These are phyloP conservation scores for Melitaea athalia DNA, from an alignment of 2,888 invertebrate species.

Conservation along the genomic window DNA sequence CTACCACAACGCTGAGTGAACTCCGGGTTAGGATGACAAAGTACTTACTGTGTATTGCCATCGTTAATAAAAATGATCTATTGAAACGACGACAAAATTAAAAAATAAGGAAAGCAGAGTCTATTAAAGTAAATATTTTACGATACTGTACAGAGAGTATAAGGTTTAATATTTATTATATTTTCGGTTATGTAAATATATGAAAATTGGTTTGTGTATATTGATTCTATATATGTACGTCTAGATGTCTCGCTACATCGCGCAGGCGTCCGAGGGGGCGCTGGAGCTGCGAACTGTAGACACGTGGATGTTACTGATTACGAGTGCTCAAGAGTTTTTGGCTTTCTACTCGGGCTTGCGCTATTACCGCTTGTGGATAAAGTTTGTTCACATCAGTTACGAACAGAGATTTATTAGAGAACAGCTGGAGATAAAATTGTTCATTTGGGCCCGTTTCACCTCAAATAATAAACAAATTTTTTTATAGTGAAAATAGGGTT, in stretches of 20 bases:
- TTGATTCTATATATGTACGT: slow-evolving; percentile 24
- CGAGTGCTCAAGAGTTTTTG: background rate
- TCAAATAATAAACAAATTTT: no score
- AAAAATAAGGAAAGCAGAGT: slow-evolving; percentile 50
- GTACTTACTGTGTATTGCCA: background rate
- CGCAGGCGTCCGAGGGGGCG: background rate
- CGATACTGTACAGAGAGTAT: slow-evolving; percentile 73
- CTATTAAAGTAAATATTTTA: slow-evolving; percentile 56
- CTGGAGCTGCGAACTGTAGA: background rate
- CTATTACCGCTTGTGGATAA: no score
- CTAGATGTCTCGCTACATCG: slow-evolving; percentile 21
- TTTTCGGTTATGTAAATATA: slow-evolving; percentile 63
- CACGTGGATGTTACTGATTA: background rate
- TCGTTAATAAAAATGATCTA: background rate
- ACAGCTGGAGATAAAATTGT: no score
- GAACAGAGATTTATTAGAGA: no score
- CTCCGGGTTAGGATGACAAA: slow-evolving; percentile 6
- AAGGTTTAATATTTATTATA: slow-evolving; percentile 71
- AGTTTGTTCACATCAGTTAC: background rate
- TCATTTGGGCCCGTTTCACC: no score
- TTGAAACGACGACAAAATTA: slow-evolving; percentile 33
- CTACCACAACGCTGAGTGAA: background rate
- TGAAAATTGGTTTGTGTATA: slow-evolving; percentile 48
- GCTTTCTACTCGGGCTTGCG: no score
- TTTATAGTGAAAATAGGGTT: background rate